Percentiles rank a stretch among this genome's conserved stretches.
Conservation (phyloP, 2,888 invertebrate genomes). For the Eristalis tenax region DNA sequence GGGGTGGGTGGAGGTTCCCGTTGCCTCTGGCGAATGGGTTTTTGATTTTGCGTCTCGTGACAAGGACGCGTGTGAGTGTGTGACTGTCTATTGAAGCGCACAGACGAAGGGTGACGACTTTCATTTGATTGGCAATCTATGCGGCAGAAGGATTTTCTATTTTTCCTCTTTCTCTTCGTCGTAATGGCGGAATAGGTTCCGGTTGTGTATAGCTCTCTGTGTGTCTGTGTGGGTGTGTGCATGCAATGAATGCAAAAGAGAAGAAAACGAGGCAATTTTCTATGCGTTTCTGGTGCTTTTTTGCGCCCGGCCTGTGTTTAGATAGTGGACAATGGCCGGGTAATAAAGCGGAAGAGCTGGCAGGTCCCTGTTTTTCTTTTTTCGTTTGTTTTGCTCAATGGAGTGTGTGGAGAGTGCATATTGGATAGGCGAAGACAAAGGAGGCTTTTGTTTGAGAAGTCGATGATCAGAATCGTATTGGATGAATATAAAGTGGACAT, state of each 20-base stretch:
- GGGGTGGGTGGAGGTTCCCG: neutral
- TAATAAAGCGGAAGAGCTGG: slow-evolving; percentile 62
- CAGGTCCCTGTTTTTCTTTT: slow-evolving; percentile 19
- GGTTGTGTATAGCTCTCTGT: neutral
- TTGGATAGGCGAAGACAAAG: slow-evolving; percentile 52
- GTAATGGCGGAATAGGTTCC: slow-evolving; percentile 27
- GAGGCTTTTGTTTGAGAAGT: slow-evolving; percentile 64
- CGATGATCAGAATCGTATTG: slow-evolving; percentile 52
- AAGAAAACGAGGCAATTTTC: slow-evolving; percentile 4
- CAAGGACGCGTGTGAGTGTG: neutral
- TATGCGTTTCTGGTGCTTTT: slow-evolving; percentile 37
- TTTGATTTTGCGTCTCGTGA: slow-evolving; percentile 33
- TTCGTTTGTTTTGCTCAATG: slow-evolving; percentile 5
- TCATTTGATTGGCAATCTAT: slow-evolving; percentile 64
- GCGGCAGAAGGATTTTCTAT: slow-evolving; percentile 11
- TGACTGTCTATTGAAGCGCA: slow-evolving; percentile 36
- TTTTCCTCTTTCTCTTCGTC: neutral
- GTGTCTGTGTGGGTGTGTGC: neutral
- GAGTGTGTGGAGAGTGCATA: slow-evolving; percentile 33
- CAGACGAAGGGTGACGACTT: slow-evolving; percentile 62
- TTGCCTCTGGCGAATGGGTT: slow-evolving; percentile 35
- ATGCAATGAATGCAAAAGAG: neutral
- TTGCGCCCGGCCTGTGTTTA: slow-evolving; percentile 31
- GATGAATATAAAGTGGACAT: slow-evolving; percentile 48
- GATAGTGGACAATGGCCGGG: slow-evolving; percentile 63